Evolutionary conservation across 2,113 vertebrate genomes (phyloP).

Genomic region (Osmerus eperlanus): DNA sequence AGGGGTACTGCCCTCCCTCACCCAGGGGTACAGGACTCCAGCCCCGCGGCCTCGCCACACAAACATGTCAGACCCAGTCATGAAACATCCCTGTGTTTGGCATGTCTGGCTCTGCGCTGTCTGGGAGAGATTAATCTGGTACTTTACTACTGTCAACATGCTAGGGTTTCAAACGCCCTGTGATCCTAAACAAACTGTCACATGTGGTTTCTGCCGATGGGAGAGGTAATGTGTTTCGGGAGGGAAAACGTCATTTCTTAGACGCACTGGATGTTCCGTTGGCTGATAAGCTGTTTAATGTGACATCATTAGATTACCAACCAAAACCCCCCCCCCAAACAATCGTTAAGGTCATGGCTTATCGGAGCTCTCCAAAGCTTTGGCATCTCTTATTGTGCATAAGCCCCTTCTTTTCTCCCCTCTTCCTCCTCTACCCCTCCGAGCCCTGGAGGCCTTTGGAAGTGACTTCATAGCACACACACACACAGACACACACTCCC

Average conservation of each 20-base stretch:
- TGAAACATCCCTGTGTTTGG: neutral
- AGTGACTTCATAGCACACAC: slow-evolving; percentile 24
- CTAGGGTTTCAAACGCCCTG: neutral
- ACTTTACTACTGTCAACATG: neutral
- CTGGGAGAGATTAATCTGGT: neutral
- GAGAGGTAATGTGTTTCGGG: neutral
- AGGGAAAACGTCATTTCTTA: neutral
- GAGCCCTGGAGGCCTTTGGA: slow-evolving; percentile 20
- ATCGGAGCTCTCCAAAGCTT: slow-evolving; percentile 16
- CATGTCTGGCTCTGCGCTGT: neutral
- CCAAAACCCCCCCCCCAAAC: neutral
- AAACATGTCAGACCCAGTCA: neutral
- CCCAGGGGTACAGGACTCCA: too few species aligned
- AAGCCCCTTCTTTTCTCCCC: slow-evolving; percentile 8
- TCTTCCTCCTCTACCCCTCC: neutral
- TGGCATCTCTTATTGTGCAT: slow-evolving; percentile 8
- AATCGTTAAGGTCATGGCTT: neutral
- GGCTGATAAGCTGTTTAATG: neutral
- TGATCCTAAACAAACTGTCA: neutral
- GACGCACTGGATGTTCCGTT: neutral
- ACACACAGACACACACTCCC: neutral
- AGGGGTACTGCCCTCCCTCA: too few species aligned
- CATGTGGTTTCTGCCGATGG: neutral
- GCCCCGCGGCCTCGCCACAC: neutral
- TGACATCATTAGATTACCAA: neutral